Conservation (phyloP, 2,113 vertebrate species). For the Sterrhoptilus dennistouni region DNA sequence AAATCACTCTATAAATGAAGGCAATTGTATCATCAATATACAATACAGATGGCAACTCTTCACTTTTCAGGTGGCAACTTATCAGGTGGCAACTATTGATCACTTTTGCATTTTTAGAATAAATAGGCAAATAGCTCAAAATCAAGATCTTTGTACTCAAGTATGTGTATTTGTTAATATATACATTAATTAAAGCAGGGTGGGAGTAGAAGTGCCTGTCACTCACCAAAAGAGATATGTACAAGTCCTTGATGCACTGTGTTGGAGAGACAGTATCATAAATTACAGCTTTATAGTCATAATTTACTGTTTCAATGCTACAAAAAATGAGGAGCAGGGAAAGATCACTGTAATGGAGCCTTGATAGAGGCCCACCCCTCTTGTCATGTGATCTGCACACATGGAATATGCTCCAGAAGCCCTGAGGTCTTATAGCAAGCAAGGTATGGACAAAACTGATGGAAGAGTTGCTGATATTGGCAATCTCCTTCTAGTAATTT, state of each 20-base stretch:
- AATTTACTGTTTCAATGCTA: background rate
- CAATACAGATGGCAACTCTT: background rate
- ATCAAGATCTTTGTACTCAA: constrained; percentile 31
- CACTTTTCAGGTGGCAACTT: constrained; percentile 26
- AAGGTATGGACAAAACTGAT: background rate
- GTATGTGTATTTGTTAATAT: background rate
- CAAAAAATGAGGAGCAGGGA: background rate
- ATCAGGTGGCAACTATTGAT: constrained; percentile 60
- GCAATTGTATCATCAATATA: constrained; percentile 40
- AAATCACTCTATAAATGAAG: constrained; percentile 37
- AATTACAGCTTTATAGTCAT: background rate
- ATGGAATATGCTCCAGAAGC: background rate
- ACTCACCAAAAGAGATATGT: background rate
- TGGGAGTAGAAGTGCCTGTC: background rate
- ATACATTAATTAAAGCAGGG: constrained; percentile 34
- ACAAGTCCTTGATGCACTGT: background rate
- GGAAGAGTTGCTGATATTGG: background rate
- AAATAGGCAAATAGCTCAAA: background rate
- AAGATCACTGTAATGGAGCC: background rate
- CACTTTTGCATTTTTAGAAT: constrained; percentile 55
- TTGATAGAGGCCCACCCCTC: background rate
- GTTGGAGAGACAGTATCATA: background rate
- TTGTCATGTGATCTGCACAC: background rate
- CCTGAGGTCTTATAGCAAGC: background rate
- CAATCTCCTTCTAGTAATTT: background rate